Percentiles rank a stretch among this genome's conserved stretches.
phyloP scores from a whole-genome alignment of 2,113 vertebrate genomes.

The Echinops telfairi region DNA sequence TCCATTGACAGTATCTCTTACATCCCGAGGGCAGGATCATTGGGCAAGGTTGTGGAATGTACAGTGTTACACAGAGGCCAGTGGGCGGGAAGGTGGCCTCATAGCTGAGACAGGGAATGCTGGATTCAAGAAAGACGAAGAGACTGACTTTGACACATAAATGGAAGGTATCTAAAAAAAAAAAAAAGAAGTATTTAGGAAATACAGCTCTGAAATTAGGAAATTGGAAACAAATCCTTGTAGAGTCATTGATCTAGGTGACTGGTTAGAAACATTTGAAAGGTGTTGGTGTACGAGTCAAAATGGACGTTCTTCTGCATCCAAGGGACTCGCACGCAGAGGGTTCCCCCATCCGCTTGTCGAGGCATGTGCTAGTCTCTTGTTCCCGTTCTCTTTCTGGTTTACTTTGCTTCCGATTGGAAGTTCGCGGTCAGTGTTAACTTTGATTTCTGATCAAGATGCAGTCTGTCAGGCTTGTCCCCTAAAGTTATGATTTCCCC shows the following conservation, averaged over 20 bases:
- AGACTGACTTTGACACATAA: neutral
- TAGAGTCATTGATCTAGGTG: neutral
- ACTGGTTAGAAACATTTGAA: neutral
- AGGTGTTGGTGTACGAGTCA: neutral
- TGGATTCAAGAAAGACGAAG: neutral
- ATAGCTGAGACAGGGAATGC: too few relatives aligned
- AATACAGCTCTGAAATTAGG: neutral
- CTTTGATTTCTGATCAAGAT: constrained; percentile 39
- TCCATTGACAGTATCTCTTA: too few relatives aligned
- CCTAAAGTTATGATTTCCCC: constrained; percentile 13
- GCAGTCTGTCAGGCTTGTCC: neutral
- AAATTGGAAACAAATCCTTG: constrained; percentile 33
- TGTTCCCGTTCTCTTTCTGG: neutral
- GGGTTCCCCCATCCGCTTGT: neutral
- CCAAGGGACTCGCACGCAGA: neutral
- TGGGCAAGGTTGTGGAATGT: too few relatives aligned
- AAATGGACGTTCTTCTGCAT: neutral
- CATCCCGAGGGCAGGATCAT: too few relatives aligned
- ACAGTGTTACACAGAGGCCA: too few relatives aligned
- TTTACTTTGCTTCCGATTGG: constrained; percentile 37
- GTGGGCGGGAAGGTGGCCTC: too few relatives aligned
- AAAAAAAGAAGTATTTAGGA: constrained; percentile 27
- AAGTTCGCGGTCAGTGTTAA: neutral
- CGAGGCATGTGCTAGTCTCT: neutral
- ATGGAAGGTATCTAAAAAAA: constrained; percentile 26